Evolutionary conservation across 2,113 vertebrate genomes (phyloP).

Genomic region (Seriola quinqueradiata): DNA sequence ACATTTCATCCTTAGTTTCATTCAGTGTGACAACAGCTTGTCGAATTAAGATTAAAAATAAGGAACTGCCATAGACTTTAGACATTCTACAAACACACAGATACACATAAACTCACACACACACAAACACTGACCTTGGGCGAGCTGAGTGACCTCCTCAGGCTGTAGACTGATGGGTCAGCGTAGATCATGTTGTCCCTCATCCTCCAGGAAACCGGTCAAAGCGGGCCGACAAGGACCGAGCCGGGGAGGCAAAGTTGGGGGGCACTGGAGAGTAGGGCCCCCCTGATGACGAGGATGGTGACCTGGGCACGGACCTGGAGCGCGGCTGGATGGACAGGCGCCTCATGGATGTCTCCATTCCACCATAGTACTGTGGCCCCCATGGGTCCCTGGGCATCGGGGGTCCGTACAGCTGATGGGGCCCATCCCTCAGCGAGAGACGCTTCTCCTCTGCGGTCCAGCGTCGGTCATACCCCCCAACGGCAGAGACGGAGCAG

Average conservation of each 20-base stretch:
- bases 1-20: too few species aligned
- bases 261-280: conserved; percentile 85
- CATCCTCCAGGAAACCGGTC: conserved; percentile 83
- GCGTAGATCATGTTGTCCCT: conserved; percentile 89
- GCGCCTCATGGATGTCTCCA: conserved; percentile 89
- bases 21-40: too few species aligned
- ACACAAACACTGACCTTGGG: conserved; percentile 87
- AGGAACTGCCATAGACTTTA: too few species aligned
- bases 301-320: conserved; percentile 93
- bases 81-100: too few species aligned
- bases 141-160: conserved; percentile 93
- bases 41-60: too few species aligned
- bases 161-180: conserved; percentile 87
- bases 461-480: conserved; percentile 89
- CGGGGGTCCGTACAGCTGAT: conserved; percentile 78
- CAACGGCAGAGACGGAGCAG: conserved; percentile 91
- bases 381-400: conserved; percentile 73
- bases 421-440: conserved; percentile 87
- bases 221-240: conserved; percentile 89
- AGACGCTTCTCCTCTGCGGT: conserved; percentile 88
- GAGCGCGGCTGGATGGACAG: conserved; percentile 95
- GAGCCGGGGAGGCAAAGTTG: conserved; percentile 89
- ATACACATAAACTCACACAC: neutral
- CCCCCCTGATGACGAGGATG: conserved; percentile 88
- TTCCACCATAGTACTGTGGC: conserved; percentile 81